phyloP scores from a whole-genome alignment of 2,113 vertebrate genomes.

The Platycercus adscitus region DNA sequence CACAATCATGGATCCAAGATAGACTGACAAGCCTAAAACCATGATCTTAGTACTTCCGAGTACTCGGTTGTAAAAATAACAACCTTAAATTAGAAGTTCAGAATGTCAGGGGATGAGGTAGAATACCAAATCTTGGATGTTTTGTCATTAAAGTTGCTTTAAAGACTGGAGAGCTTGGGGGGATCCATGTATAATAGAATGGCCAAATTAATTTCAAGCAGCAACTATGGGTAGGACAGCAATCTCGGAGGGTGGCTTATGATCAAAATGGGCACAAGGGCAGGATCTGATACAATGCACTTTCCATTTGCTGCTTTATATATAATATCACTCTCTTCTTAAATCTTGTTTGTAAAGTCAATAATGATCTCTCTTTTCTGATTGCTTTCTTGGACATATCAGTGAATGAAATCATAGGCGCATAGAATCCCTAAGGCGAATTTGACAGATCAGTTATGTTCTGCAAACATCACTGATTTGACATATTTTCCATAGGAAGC shows the following conservation, averaged over 20 bases:
- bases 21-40: not conserved
- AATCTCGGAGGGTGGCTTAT: not conserved
- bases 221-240: not conserved
- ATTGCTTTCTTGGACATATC: not conserved
- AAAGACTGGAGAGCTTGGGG: not conserved
- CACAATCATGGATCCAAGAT: slow-evolving; percentile 8
- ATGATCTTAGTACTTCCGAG: not conserved
- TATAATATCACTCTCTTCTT: not conserved
- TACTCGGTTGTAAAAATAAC: not conserved
- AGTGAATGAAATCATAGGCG: not conserved
- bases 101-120: not conserved
- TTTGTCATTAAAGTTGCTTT: not conserved
- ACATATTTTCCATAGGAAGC: not conserved
- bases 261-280: not conserved
- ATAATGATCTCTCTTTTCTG: not conserved
- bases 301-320: not conserved
- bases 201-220: not conserved
- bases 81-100: not conserved
- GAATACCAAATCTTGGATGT: not conserved
- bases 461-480: not conserved
- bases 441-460: not conserved
- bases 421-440: not conserved
- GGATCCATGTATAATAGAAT: not conserved
- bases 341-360: not conserved
- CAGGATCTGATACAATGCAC: not conserved